Evolutionary conservation across 2,797 vertebrate species (phyloP), one percentile per base, ranked within the genome.

Genomic region (Poeciliopsis turneri): DNA sequence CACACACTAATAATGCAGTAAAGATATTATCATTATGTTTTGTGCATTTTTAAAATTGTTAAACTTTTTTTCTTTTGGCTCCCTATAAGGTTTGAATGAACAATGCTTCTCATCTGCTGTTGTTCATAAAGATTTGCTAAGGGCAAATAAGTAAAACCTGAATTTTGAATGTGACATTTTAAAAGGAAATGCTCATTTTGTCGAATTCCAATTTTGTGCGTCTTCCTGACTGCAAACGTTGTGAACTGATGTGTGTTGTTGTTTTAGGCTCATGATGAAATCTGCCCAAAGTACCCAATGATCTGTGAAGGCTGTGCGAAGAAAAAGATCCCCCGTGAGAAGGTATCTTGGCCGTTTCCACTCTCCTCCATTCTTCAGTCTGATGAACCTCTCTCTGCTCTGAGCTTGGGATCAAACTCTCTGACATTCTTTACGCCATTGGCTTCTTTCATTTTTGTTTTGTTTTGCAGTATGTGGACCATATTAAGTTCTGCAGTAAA

Each of bases 211-310:
- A 8, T 66, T 61, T n/a, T 33, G 28, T 18, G 25, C 0, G 6
- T 33, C 12, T 33, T 64, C 16, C 16, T 30, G 18, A 33, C 11
- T 18, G 25, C 4, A 30, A 18, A 46, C 20, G 13, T 75, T 28
- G 13, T 75, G 36, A 83, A 43, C 39, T 75, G 57, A 85, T 36
- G 25, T 73, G 59, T 33, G 0, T 5, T 0, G 18, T 74, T 82
- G 86, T 76, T 84, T 84, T 87, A 99, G 98, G 97, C 97, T 43
- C 98, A 99, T 30, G 96, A 97, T 2, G 97, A 97, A 72, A 96
- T 97, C 86, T 99, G 98, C 90, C 98, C 98, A 55, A 97, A 98
- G 86, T 97, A 97, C 72, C 98, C 98, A 0, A 94, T 99, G 96
- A 97, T 96, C 41, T 99, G 98, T 23, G 97, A 98, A 45, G 96